Conservation (phyloP, 2,888 invertebrate species). For the Chrysolina oricalcia region DNA sequence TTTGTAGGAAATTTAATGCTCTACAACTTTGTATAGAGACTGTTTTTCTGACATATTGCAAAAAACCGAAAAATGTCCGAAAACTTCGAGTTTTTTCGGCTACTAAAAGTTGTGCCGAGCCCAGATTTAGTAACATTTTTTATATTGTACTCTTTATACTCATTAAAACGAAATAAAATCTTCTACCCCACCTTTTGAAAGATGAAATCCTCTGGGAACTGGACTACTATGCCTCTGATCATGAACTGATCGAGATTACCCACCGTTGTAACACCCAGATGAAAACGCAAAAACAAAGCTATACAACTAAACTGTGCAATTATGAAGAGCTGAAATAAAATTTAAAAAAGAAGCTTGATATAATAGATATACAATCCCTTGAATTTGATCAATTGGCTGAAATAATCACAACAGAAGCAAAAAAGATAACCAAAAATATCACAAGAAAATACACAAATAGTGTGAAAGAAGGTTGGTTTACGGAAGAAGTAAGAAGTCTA, state of each 20-base stretch:
- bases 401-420: conserved; percentile 7
- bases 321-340: conserved; percentile 25
- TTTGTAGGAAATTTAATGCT: too few species aligned
- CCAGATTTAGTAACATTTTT: too few species aligned
- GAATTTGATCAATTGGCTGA: neutral
- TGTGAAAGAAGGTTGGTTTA: conserved; percentile 34
- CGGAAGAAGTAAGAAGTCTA: conserved; percentile 24
- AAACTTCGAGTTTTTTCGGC: too few species aligned
- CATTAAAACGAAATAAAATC: too few species aligned
- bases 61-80: too few species aligned
- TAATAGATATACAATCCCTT: too few species aligned
- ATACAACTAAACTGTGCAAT: conserved; percentile 25
- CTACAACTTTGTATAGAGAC: too few species aligned
- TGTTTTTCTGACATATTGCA: too few species aligned
- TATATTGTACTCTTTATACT: too few species aligned
- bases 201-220: too few species aligned
- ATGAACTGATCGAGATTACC: conserved; percentile 3
- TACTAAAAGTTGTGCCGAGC: too few species aligned
- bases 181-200: too few species aligned
- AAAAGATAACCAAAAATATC: conserved; percentile 33
- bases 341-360: conserved; percentile 20
- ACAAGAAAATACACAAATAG: conserved; percentile 29
- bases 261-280: conserved; percentile 22
- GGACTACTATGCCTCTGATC: conserved; percentile 4
- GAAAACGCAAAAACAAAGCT: conserved; percentile 23